These are phyloP conservation scores for Hylyphantes graminicola DNA, from an alignment of 1,140 invertebrate genomes.

Conservation along the genomic window DNA sequence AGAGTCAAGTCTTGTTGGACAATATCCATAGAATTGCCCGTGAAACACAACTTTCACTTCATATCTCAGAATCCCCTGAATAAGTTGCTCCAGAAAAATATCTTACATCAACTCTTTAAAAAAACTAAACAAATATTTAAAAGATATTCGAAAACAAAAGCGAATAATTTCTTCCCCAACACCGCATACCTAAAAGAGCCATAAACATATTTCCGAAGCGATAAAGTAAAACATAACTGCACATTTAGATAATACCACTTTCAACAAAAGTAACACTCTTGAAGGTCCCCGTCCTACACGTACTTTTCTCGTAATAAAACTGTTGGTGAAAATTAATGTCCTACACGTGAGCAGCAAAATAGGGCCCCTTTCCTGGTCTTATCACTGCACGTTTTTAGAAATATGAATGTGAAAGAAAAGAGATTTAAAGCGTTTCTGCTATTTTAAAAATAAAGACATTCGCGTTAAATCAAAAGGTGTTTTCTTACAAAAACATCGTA, in stretches of 20 bases:
- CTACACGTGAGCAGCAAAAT: slow-evolving; percentile 8
- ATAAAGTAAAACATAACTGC: slow-evolving; percentile 56
- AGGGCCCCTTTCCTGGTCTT: background rate
- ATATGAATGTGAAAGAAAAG: slow-evolving; percentile 19
- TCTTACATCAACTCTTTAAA: too few species aligned
- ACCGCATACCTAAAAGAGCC: slow-evolving; percentile 36
- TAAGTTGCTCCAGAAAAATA: too few species aligned
- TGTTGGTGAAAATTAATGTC: slow-evolving; percentile 53
- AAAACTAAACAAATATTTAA: too few species aligned
- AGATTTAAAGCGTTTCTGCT: slow-evolving; percentile 3
- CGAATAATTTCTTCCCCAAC: background rate
- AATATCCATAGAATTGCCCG: too few species aligned
- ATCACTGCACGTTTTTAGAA: slow-evolving; percentile 27
- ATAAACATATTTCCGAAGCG: slow-evolving; percentile 51
- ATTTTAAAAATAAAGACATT: slow-evolving; percentile 4
- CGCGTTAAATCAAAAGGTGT: background rate
- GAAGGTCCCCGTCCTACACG: slow-evolving; percentile 21
- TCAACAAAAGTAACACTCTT: background rate
- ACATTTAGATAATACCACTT: slow-evolving; percentile 54
- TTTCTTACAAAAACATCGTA: background rate
- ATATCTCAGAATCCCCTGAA: too few species aligned
- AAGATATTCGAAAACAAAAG: too few species aligned
- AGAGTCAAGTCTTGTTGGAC: too few species aligned
- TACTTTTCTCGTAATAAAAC: slow-evolving; percentile 46
- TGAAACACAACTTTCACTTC: too few species aligned